Conservation (phyloP, 2,113 vertebrate genomes). For the Vulpes vulpes region DNA sequence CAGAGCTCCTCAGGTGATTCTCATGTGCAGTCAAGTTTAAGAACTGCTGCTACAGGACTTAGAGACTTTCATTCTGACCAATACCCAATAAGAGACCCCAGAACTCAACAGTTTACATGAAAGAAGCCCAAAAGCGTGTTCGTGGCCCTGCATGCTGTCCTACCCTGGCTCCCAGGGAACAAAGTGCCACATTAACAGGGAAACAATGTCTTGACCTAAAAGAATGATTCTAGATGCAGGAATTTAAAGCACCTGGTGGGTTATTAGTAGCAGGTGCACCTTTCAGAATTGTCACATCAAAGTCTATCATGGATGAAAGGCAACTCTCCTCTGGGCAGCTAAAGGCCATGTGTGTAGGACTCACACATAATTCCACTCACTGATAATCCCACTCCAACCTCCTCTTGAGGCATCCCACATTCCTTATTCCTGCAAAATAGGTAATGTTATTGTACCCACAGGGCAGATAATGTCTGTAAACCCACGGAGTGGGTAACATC, state of each 20-base stretch:
- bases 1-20: slow-evolving; percentile 1
- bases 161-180: not conserved
- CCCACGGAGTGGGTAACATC: not conserved
- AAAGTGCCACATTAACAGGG: not conserved
- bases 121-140: not conserved
- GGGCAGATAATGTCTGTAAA: not conserved
- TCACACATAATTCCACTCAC: not conserved
- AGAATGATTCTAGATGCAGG: not conserved
- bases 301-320: not conserved
- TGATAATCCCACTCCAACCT: not conserved
- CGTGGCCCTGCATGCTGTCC: not conserved
- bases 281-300: not conserved
- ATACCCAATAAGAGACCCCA: not conserved
- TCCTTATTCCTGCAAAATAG: not conserved
- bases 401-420: not conserved
- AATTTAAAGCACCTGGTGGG: not conserved
- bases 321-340: not conserved
- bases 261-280: not conserved
- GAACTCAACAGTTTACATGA: not conserved
- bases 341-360: not conserved
- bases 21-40: not conserved
- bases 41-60: not conserved
- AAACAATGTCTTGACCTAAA: slow-evolving; percentile 27
- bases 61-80: not conserved
- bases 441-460: not conserved